phyloP scores from a whole-genome alignment of 2,797 vertebrate species.

The Gymnothorax reevesii region DNA sequence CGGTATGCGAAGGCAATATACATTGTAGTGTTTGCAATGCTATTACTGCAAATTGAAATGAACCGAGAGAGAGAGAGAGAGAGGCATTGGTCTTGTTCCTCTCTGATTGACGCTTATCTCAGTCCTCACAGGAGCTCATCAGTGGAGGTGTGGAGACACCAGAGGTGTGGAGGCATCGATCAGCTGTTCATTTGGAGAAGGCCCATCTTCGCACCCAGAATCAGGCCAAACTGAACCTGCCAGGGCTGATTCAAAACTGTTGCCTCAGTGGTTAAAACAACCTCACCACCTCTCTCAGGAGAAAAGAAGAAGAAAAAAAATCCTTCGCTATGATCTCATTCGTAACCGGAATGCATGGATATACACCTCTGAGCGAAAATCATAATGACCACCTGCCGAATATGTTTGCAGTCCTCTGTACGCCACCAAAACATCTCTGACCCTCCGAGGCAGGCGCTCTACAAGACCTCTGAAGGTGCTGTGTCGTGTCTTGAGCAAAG shows the following conservation, averaged over 20 bases:
- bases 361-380: neutral
- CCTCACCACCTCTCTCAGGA: neutral
- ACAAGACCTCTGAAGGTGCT: too few species aligned
- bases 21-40: too few species aligned
- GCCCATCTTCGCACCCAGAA: slow-evolving; percentile 18
- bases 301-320: neutral
- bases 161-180: slow-evolving; percentile 25
- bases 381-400: too few species aligned
- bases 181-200: slow-evolving; percentile 17
- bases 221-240: slow-evolving; percentile 12
- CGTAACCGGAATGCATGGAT: neutral
- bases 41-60: neutral
- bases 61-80: neutral
- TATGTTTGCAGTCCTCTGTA: too few species aligned
- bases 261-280: neutral
- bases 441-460: too few species aligned
- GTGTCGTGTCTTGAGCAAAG: too few species aligned
- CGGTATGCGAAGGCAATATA: too few species aligned
- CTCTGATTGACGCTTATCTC: slow-evolving; percentile 23
- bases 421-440: too few species aligned
- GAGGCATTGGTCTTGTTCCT: neutral
- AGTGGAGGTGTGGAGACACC: slow-evolving; percentile 15
- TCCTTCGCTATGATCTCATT: neutral
- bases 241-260: neutral
- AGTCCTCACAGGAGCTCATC: neutral